Evolutionary conservation across 2,888 invertebrate species (phyloP).

Genomic region (Leptinotarsa rubiginosa): DNA sequence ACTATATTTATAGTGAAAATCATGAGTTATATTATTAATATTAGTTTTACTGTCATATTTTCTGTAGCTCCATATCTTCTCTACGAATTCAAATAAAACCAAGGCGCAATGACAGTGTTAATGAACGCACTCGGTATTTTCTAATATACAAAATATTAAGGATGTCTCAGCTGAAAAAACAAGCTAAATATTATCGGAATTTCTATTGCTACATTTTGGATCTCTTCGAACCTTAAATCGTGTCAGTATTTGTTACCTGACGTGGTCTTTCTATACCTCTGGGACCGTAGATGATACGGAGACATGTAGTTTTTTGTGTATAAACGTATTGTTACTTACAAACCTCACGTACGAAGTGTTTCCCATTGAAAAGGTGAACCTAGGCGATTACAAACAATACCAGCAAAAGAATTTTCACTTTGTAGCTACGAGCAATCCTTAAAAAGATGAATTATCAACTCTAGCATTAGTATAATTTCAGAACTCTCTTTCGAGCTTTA

Average conservation of each 20-base stretch:
- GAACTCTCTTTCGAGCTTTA: neutral
- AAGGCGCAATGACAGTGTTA: too few relatives aligned
- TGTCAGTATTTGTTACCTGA: neutral
- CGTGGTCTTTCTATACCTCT: neutral
- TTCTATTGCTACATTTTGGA: neutral
- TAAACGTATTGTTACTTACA: slow-evolving; percentile 5
- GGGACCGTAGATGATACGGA: slow-evolving; percentile 9
- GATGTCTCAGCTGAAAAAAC: neutral
- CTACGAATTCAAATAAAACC: too few relatives aligned
- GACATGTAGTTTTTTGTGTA: neutral
- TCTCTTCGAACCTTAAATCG: neutral
- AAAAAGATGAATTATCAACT: too few relatives aligned
- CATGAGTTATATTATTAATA: too few relatives aligned
- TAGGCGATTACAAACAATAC: neutral
- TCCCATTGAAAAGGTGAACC: neutral
- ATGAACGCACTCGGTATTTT: too few relatives aligned
- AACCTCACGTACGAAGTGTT: slow-evolving; percentile 9
- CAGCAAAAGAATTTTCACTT: neutral
- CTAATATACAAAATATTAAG: neutral
- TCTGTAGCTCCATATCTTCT: too few relatives aligned
- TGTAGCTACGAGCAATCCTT: neutral
- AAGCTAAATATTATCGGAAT: neutral
- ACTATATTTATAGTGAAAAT: too few relatives aligned
- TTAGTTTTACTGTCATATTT: too few relatives aligned
- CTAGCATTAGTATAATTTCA: too few relatives aligned